phyloP scores from a whole-genome alignment of 1,140 invertebrate genomes.

The Brachystomella parvula region DNA sequence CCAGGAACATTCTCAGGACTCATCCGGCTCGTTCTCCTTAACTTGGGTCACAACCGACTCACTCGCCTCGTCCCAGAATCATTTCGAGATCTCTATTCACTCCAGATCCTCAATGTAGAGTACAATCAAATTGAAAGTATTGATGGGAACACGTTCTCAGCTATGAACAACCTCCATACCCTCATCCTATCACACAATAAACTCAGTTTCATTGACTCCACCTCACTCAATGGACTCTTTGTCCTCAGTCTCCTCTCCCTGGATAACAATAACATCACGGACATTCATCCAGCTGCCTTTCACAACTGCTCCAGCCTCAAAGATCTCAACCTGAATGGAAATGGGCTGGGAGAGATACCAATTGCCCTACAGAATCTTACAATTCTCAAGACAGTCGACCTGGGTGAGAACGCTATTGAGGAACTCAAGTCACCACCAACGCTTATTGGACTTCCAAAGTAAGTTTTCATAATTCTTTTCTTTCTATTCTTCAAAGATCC shows the following conservation, averaged over 20 bases:
- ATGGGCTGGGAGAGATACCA: constrained; percentile 64
- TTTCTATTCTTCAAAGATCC: no score
- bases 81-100: constrained; percentile 68
- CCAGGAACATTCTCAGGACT: constrained; percentile 62
- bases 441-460: constrained; percentile 66
- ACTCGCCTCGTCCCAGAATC: constrained; percentile 63
- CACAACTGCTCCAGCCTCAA: constrained; percentile 66
- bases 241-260: constrained; percentile 66
- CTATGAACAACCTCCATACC: constrained; percentile 74
- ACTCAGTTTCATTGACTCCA: constrained; percentile 62
- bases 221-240: constrained; percentile 65
- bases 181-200: constrained; percentile 69
- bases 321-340: constrained; percentile 74
- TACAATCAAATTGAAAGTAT: constrained; percentile 70
- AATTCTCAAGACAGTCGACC: constrained; percentile 65
- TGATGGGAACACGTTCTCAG: constrained; percentile 67
- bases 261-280: constrained; percentile 68
- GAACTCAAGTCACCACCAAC: constrained; percentile 62
- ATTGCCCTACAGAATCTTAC: constrained; percentile 63
- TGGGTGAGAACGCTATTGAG: constrained; percentile 70
- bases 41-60: constrained; percentile 75
- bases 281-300: constrained; percentile 69
- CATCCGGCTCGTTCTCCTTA: constrained; percentile 73
- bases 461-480: neutral
- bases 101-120: constrained; percentile 71